Evolutionary conservation across 2,113 vertebrate genomes (phyloP), one percentile per base, ranked within the genome.

Genomic region (Pteropus alecto): DNA sequence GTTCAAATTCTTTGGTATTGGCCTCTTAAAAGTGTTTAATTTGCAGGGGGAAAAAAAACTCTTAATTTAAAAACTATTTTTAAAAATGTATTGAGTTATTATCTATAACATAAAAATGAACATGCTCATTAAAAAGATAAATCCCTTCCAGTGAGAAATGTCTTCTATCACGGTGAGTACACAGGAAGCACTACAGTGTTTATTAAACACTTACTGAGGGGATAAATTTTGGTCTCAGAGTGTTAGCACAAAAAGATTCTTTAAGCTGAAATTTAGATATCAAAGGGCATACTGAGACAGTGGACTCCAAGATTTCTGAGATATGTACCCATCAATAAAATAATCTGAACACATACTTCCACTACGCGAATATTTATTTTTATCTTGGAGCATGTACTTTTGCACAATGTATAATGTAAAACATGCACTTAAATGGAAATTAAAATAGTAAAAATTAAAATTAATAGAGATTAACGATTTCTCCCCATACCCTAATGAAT

Each of bases 141-240:
- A 5, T 60, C 21, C 5, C 8, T 58, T 48, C n/a, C 12, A 38
- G 10, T 13, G 4, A 1, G 0, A 5, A 48, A 33, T 6, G 1
- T 51, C 24, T 26, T 71, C 38, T 78, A n/a, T 4, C 16, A 22
- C 14, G 4, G 12, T 73, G 26, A 71, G 24, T 38, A 73, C 30
- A 71, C 6, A 84, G 14, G 38, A 77, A 60, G 9, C 12, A 38
- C 19, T 12, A 19, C 48, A 14, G 21, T 19, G 30, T 78, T 85
- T 81, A 41, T 22, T n/a, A 76, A n/a, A 93, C 24, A 41, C 18
- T 70, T 33, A 51, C 22, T 65, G 26, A 74, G 58, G 51, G 7
- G 12, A 41, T 10, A 67, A 24, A 5, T 43, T 43, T 58, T 9
- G 18, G 9, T 51, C 33, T 71, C 11, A 58, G 18, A 13, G 7